A percentile compares a stretch with the other conserved stretches of the same genome.
Evolutionary conservation across 2,888 invertebrate genomes (phyloP).

Genomic region (Mylabris sibirica): DNA sequence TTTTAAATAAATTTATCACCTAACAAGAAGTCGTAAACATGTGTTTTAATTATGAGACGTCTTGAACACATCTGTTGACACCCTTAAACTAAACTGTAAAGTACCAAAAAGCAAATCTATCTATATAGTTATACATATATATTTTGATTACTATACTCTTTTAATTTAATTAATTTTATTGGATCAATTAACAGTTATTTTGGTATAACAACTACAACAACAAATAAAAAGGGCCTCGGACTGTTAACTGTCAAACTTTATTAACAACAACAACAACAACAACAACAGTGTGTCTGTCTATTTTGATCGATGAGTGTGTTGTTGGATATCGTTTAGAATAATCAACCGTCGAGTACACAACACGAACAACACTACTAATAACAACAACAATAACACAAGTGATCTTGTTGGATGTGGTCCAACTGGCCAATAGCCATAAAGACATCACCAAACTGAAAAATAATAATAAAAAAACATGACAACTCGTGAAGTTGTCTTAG

Average conservation of each 20-base stretch:
- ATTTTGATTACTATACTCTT: too few relatives aligned
- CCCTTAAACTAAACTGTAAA: not conserved
- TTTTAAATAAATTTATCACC: not conserved
- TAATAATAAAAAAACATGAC: constrained; percentile 70
- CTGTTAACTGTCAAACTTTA: not conserved
- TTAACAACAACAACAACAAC: not conserved
- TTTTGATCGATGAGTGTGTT: constrained; percentile 46
- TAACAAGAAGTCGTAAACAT: not conserved
- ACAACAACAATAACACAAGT: constrained; percentile 19
- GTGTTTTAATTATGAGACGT: not conserved
- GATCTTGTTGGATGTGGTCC: constrained; percentile 47
- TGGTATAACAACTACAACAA: not conserved
- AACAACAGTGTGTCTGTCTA: constrained; percentile 29
- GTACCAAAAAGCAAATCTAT: not conserved
- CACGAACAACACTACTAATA: not conserved
- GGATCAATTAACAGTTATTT: not conserved
- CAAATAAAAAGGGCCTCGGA: not conserved
- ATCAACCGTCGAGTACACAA: constrained; percentile 25
- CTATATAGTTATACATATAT: too few relatives aligned
- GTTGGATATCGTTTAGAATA: constrained; percentile 20
- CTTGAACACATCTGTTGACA: constrained; percentile 9
- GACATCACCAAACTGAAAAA: constrained; percentile 15
- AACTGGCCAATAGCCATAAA: constrained; percentile 34
- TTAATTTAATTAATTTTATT: not conserved
- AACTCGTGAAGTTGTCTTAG: constrained; percentile 75